These are phyloP conservation scores for Neopipo cinnamomea DNA, from an alignment of 2,113 vertebrate species.

Conservation along the genomic window DNA sequence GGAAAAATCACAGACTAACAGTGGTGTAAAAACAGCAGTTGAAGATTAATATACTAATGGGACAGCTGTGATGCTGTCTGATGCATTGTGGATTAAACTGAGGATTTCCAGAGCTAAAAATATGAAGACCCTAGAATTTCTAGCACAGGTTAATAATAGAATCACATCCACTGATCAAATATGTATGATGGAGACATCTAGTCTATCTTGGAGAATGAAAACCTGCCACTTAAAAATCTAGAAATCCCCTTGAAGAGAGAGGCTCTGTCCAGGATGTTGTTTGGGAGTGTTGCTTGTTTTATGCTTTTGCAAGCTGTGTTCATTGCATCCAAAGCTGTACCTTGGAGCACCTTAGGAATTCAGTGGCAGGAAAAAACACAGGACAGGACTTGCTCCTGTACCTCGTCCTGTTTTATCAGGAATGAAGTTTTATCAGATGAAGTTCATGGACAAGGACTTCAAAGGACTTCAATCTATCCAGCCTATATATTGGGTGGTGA, in stretches of 20 bases:
- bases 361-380: background rate
- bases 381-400: background rate
- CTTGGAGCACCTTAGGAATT: background rate
- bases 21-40: background rate
- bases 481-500: background rate
- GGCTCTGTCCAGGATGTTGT: background rate
- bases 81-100: background rate
- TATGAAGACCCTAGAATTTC: background rate
- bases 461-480: background rate
- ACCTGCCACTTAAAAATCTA: background rate
- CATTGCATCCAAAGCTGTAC: background rate
- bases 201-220: background rate
- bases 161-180: background rate
- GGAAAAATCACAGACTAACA: background rate
- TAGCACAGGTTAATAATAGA: background rate
- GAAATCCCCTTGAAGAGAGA: background rate
- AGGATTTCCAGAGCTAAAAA: background rate
- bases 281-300: background rate
- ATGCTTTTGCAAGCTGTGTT: background rate
- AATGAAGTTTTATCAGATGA: background rate
- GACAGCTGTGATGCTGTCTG: background rate
- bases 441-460: background rate
- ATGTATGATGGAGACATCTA: background rate
- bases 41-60: background rate
- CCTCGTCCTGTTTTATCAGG: background rate